These are phyloP conservation scores for Adelognathus sp. DNA, from an alignment of 2,888 invertebrate genomes.

Conservation along the genomic window DNA sequence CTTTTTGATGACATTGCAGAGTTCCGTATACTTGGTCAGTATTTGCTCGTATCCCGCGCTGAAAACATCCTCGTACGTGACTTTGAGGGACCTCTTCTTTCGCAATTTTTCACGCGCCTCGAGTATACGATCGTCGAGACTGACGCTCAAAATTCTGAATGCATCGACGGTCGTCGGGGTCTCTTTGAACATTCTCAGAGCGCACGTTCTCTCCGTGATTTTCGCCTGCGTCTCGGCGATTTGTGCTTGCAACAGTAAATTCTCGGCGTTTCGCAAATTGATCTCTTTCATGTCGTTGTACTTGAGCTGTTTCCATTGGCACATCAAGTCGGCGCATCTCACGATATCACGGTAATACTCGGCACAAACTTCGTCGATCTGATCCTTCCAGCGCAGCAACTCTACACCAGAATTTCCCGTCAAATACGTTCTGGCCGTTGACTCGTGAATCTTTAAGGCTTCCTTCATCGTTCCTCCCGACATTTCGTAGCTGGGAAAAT, in stretches of 20 bases:
- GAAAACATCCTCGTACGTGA: conserved; percentile 78
- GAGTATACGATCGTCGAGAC: conserved; percentile 77
- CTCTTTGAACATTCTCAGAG: conserved; percentile 81
- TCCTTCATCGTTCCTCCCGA: conserved; percentile 70
- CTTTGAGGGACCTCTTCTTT: conserved; percentile 75
- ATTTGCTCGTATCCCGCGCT: conserved; percentile 81
- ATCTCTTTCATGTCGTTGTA: conserved; percentile 71
- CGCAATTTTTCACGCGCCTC: conserved; percentile 76
- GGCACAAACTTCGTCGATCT: conserved; percentile 76
- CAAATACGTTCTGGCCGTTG: conserved; percentile 62
- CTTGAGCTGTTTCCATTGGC: conserved; percentile 77
- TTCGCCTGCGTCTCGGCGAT: conserved; percentile 76
- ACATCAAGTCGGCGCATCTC: conserved; percentile 72
- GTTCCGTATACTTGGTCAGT: conserved; percentile 78
- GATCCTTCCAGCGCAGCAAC: conserved; percentile 74
- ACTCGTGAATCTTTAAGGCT: conserved; percentile 67
- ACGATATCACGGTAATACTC: conserved; percentile 76
- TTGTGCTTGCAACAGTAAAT: conserved; percentile 69
- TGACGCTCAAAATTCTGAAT: conserved; percentile 77
- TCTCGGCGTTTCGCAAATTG: conserved; percentile 74
- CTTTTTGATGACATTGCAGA: conserved; percentile 78
- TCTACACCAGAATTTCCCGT: conserved; percentile 67
- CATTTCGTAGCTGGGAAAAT: conserved; percentile 69
- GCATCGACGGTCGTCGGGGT: conserved; percentile 79
- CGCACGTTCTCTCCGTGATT: conserved; percentile 76